Conservation (phyloP, 2,888 invertebrate species). For the Syrista parreyssii region DNA sequence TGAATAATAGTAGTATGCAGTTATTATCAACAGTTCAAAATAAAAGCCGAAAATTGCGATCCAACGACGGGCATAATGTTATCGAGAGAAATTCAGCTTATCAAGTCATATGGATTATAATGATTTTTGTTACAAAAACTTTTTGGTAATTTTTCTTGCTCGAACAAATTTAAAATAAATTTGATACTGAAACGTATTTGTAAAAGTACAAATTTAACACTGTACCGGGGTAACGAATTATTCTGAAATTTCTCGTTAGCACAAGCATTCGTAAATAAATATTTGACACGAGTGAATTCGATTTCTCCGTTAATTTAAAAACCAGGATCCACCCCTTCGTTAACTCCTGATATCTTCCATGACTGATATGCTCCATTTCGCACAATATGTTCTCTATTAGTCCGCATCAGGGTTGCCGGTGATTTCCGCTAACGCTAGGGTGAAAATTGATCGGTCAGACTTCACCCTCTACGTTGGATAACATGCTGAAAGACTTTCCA, state of each 20-base stretch:
- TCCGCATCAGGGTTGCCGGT: constrained; percentile 28
- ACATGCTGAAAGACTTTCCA: constrained; percentile 19
- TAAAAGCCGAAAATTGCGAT: background rate
- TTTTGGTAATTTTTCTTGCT: too few species aligned
- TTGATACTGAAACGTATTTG: too few species aligned
- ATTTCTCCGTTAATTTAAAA: background rate
- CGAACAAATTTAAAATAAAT: too few species aligned
- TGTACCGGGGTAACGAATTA: background rate
- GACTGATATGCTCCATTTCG: constrained; percentile 35
- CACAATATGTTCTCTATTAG: constrained; percentile 50
- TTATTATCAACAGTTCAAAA: background rate
- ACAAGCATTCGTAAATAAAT: background rate
- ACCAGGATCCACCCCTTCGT: background rate
- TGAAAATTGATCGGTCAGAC: constrained; percentile 2
- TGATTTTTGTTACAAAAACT: too few species aligned
- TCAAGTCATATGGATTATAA: too few species aligned
- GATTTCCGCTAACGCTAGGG: background rate
- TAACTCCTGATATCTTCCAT: background rate
- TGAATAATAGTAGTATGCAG: background rate
- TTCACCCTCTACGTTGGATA: background rate
- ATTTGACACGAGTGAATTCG: background rate
- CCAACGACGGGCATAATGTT: background rate
- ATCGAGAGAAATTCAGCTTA: too few species aligned
- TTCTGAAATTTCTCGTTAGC: background rate
- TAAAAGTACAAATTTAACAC: background rate